Conservation (phyloP, 1,140 invertebrate genomes). For the Caenorhabditis latens region DNA sequence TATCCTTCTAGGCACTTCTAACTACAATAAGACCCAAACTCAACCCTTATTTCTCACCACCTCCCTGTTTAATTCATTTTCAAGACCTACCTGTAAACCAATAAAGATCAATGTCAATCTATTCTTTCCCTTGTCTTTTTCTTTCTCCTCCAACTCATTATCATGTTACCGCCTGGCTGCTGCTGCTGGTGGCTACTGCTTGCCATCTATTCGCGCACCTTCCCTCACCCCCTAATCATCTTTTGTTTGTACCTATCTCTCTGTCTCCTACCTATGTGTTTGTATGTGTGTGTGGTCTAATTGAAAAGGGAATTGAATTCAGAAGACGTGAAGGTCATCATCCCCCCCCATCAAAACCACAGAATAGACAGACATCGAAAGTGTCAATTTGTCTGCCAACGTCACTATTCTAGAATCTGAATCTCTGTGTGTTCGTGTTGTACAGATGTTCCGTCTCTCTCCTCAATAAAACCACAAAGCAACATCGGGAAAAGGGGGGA, state of each 20-base stretch:
- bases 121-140: neutral
- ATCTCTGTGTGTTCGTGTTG: too few species aligned
- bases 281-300: neutral
- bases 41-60: too few species aligned
- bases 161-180: constrained; percentile 54
- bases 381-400: neutral
- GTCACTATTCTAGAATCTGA: too few species aligned
- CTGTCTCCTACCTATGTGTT: neutral
- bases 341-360: neutral
- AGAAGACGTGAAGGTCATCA: constrained; percentile 52
- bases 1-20: too few species aligned
- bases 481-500: too few species aligned
- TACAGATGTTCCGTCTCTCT: too few species aligned
- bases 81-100: neutral
- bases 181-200: neutral
- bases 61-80: neutral
- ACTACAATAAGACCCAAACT: too few species aligned
- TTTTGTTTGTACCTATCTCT: constrained; percentile 29
- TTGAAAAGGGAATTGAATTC: constrained; percentile 18
- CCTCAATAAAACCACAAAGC: too few species aligned
- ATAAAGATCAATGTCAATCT: constrained; percentile 48
- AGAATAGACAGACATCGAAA: neutral
- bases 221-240: constrained; percentile 14
- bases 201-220: neutral
- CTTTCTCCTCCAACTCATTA: constrained; percentile 26